Base-by-base conservation (phyloP, 2,113 vertebrate genomes). In the Stigmatopora nigra region DNA sequence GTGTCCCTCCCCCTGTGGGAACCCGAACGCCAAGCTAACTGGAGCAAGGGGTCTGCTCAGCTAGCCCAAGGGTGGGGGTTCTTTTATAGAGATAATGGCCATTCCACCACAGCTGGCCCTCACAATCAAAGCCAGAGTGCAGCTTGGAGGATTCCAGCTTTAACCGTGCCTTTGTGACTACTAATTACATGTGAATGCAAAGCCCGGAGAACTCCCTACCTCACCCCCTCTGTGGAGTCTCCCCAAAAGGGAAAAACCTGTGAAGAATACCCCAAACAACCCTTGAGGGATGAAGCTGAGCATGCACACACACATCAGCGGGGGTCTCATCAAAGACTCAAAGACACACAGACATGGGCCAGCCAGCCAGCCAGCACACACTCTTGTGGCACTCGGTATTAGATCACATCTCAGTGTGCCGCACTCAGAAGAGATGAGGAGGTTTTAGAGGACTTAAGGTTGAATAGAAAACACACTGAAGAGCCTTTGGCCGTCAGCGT, bases 121-220 rank as follows among this genome's bases (percentile, higher is more conserved):
- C 80, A 88, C 84, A 87, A 83, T 88, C 83, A 89, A 86, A 87
- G 78, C 47, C 70, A 83, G 77, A 85, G 81, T 61, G 76, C 82
- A 82, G 82, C 85, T 87, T 66, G 25, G 76, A 88, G 86, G 88
- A 89, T 85, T 89, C 84, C 84, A 89, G 88, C 82, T 89, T 89
- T 89, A 89, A 89, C 86, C 88, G 86, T 81, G 67, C 86, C 76
- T 85, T 89, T 89, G 88, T 89, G 84, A 81, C 77, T 67, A 75
- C 85, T 89, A 89, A 89, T 89, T 88, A 89, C 86, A 85, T 89
- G 81, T 88, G 88, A 89, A 89, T 89, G 84, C 81, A 70, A 73
- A 85, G 86, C 84, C 84, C 81, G 64, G 44, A 88, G 73, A 85
- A 70, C 80, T 70, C 80, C 68, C 52, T 22, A 25, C 73, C 78